Base-by-base conservation (phyloP, 2,888 invertebrate genomes). In the Troides aeacus region DNA sequence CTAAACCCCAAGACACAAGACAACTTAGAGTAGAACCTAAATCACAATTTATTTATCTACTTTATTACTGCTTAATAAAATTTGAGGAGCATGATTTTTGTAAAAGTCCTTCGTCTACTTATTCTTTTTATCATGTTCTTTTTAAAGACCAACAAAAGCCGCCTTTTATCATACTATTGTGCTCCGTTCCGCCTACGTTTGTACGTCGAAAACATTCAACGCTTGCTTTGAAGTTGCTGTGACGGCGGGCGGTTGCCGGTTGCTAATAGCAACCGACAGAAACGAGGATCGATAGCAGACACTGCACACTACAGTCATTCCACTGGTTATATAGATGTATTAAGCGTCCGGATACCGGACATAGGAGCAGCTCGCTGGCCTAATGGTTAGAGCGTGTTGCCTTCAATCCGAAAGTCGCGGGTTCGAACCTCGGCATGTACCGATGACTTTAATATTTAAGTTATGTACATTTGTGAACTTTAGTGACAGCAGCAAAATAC, bases 261-360 rank as follows among this genome's bases (percentile, higher is more conserved):
- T 30, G 66, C 60, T 42, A 58, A 10, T 57, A 23, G 39, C 58
- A 21, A 60, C 60, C 59, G 66, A n/a, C 66, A 57, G 57, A 12
- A 59, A 46, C 17, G 23, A 8, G 10, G 65, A 65, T 65, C 65
- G 65, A 65, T 65, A 59, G 23, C 65, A 50, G 58, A 59, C 50
- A n/a, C n/a, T 23, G 58, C 42, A 59, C 42, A 64, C 57, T 39
- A 46, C 42, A 39, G 18, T 39, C 39, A 50, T 15, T 50, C 50
- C 18, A 50, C 12, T 50, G 50, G 50, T 18, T 50, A 17, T 50
- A 50, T 17, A 50, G 50, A 18, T 17, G 50, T 50, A 50, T 10
- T 10, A 39, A 7, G 10, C 39, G 5, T 17, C 18, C 1, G 5
- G 17, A 50, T 50, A 17, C 15, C 17, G 17, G 17, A 21, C 21